These are phyloP conservation scores for Florisuga fusca DNA, from an alignment of 2,797 vertebrate species.

Conservation along the genomic window DNA sequence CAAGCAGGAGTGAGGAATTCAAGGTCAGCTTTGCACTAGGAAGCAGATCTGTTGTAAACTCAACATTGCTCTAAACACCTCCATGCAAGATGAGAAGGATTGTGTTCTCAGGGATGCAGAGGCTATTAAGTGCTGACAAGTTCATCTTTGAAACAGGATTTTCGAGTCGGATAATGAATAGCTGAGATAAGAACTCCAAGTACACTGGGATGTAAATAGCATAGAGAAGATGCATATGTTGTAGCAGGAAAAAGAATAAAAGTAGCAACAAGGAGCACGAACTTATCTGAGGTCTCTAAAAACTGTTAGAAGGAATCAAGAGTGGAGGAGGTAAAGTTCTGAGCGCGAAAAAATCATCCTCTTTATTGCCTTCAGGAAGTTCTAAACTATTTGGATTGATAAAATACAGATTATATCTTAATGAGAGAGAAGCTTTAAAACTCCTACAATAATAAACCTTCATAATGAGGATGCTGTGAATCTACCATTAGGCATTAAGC, in stretches of 20 bases:
- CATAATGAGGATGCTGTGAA: background rate
- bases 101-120: background rate
- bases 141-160: constrained; percentile 3
- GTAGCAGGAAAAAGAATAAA: background rate
- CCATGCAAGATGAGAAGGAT: background rate
- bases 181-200: constrained; percentile 25
- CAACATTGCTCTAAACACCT: background rate
- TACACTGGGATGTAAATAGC: background rate
- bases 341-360: background rate
- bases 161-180: background rate
- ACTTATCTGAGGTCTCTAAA: background rate
- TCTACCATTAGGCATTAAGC: background rate
- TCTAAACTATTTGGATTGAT: background rate
- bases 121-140: background rate
- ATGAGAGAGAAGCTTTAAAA: background rate
- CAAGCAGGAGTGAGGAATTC: background rate
- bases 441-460: background rate
- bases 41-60: background rate
- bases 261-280: background rate
- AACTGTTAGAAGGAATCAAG: background rate
- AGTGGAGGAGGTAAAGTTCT: background rate
- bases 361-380: background rate
- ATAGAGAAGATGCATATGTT: background rate
- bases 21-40: background rate
- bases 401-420: background rate